Base-by-base conservation (phyloP, 2,113 vertebrate species). In the Euleptes europaea region DNA sequence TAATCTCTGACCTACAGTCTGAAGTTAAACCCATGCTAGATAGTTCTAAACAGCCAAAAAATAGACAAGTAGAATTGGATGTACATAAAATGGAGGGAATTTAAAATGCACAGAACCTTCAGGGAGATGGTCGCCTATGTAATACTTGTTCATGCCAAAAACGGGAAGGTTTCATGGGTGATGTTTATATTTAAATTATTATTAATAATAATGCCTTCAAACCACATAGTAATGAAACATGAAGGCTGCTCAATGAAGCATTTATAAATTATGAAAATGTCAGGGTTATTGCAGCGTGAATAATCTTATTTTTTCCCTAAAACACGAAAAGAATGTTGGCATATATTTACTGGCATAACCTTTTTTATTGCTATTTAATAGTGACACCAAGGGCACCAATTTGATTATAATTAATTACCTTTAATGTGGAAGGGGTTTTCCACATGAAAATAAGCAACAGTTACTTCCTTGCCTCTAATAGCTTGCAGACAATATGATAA, bases 321-420 rank as follows among this genome's bases (percentile, higher is more conserved):
- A 67, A 51, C 23, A 85, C 44, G 31, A 72, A 88, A 10, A 1
- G 17, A 86, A 63, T 38, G 40, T 60, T 26, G 88, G 44, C 40
- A 42, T 72, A 1, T 63, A 67, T 77, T 82, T 72, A 65, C 67
- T 57, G n/a, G 44, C 2, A 71, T 38, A 42, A 40, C 21, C 11
- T 74, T 80, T n/a, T 78, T 17, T 21, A 57, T 13, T 84, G 44
- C 13, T 74, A 14, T 57, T 44, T 66, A 8, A 67, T 57, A 75
- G 71, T 49, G 86, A 94, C 90, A 86, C 91, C 91, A 88, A 84
- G 33, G 72, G 5, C 89, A 90, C 74, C 31, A 14, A 63, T 72
- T 84, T 90, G 92, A 83, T 89, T 88, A 91, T 89, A 65, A 80
- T 82, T 91, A 51, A 33, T 79, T 42, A 35, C 28, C 17, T 60